Evolutionary conservation across 1,140 invertebrate species (phyloP).

Genomic region (Hypothenemus hampei): DNA sequence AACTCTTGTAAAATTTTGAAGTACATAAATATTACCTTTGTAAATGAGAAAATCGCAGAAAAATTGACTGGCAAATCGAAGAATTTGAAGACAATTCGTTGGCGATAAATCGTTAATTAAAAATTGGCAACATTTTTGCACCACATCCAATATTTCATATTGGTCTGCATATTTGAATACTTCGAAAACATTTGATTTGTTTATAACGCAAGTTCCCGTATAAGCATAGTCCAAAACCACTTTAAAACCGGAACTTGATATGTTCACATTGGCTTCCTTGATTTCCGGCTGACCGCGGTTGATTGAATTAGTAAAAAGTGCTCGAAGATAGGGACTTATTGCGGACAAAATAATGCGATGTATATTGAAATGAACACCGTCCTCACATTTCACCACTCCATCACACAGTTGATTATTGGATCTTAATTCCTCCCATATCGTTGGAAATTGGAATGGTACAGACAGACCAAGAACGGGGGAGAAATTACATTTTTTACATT

Average conservation of each 20-base stretch:
- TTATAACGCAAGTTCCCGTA: slow-evolving; percentile 56
- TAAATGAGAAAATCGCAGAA: slow-evolving; percentile 57
- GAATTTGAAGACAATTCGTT: slow-evolving; percentile 53
- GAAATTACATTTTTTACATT: neutral
- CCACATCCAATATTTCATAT: slow-evolving; percentile 58
- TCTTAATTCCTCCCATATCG: slow-evolving; percentile 57
- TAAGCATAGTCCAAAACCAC: slow-evolving; percentile 63
- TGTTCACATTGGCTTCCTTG: slow-evolving; percentile 50
- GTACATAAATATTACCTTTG: slow-evolving; percentile 50
- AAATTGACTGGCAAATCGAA: slow-evolving; percentile 65
- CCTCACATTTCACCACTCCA: slow-evolving; percentile 53
- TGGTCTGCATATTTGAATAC: slow-evolving; percentile 58
- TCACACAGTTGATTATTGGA: slow-evolving; percentile 56
- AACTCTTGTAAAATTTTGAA: slow-evolving; percentile 50
- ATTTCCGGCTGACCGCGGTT: slow-evolving; percentile 50
- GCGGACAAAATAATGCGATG: slow-evolving; percentile 62
- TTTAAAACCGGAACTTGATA: slow-evolving; percentile 49
- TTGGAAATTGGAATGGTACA: neutral
- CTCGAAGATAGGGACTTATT: slow-evolving; percentile 62
- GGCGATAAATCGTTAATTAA: slow-evolving; percentile 48
- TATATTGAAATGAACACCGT: slow-evolving; percentile 57
- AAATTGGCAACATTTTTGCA: slow-evolving; percentile 60
- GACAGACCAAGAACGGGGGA: neutral
- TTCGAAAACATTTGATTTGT: slow-evolving; percentile 55
- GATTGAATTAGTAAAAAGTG: slow-evolving; percentile 59